A percentile compares a stretch with the other conserved stretches of the same genome.
These are phyloP conservation scores for Mycteria americana DNA, from an alignment of 2,797 vertebrate genomes.

Conservation along the genomic window DNA sequence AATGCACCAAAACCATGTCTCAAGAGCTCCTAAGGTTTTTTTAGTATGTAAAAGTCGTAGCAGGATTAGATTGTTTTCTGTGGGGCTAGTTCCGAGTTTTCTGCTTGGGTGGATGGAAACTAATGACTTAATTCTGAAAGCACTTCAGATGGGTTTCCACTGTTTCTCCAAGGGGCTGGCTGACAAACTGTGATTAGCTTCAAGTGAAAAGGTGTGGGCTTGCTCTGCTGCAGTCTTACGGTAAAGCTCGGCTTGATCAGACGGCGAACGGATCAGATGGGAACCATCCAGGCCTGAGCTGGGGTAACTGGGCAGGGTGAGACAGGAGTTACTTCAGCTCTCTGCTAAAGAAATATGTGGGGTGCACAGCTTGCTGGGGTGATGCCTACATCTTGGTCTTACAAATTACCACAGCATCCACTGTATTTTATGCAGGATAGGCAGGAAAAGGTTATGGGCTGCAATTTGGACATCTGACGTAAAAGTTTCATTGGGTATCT, in stretches of 20 bases:
- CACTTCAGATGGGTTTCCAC: background rate
- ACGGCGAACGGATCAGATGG: accelerated
- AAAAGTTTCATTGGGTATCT: background rate
- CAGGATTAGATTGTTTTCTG: background rate
- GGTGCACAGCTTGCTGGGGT: background rate
- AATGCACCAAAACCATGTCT: background rate
- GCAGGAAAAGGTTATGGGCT: background rate
- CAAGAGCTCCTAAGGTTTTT: background rate
- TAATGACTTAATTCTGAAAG: background rate
- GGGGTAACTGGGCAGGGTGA: background rate
- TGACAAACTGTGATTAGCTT: background rate
- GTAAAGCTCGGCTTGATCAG: background rate
- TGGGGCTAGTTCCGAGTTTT: background rate
- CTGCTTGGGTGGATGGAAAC: background rate
- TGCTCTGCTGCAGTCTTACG: background rate
- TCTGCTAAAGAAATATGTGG: background rate
- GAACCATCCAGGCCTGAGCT: background rate
- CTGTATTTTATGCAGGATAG: background rate
- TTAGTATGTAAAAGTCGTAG: background rate
- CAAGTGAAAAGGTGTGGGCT: background rate
- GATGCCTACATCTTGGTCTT: background rate
- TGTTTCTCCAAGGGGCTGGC: background rate
- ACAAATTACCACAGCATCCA: background rate
- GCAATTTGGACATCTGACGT: background rate
- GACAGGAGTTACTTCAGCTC: background rate